These are phyloP conservation scores for Cephus runcator DNA, from an alignment of 2,888 invertebrate species.

Conservation along the genomic window DNA sequence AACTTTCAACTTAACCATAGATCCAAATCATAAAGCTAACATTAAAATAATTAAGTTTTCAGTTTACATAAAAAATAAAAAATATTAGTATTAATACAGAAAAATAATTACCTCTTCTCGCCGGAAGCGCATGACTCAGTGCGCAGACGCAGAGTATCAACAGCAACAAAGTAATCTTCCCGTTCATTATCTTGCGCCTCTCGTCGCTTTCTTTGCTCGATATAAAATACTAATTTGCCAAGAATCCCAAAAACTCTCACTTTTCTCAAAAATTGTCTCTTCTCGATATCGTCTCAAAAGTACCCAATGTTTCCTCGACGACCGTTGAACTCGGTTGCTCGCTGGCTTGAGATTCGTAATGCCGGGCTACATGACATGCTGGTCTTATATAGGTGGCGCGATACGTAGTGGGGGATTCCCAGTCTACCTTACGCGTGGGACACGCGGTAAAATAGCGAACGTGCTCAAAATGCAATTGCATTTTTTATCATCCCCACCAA, in stretches of 20 bases:
- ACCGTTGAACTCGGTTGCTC: background rate
- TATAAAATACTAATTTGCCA: too few species aligned
- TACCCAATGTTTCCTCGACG: too few species aligned
- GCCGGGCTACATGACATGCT: slow-evolving; percentile 18
- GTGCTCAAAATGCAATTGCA: slow-evolving; percentile 15
- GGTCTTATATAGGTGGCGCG: slow-evolving; percentile 19
- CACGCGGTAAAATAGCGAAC: slow-evolving; percentile 8
- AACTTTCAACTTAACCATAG: too few species aligned
- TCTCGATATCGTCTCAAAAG: too few species aligned
- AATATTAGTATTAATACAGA: background rate
- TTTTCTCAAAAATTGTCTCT: too few species aligned
- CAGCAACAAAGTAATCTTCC: background rate
- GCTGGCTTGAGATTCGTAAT: slow-evolving; percentile 17
- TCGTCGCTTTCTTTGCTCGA: too few species aligned
- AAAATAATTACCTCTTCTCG: background rate
- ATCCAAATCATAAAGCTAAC: too few species aligned
- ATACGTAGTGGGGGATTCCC: slow-evolving; percentile 9
- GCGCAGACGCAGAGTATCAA: background rate
- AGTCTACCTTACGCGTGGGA: background rate
- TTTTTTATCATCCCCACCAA: background rate
- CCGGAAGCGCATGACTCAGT: background rate
- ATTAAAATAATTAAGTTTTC: too few species aligned
- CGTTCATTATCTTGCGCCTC: background rate
- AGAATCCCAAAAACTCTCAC: too few species aligned
- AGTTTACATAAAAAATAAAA: background rate